Conservation (phyloP, 2,113 vertebrate genomes). For the Rhipidura dahli region DNA sequence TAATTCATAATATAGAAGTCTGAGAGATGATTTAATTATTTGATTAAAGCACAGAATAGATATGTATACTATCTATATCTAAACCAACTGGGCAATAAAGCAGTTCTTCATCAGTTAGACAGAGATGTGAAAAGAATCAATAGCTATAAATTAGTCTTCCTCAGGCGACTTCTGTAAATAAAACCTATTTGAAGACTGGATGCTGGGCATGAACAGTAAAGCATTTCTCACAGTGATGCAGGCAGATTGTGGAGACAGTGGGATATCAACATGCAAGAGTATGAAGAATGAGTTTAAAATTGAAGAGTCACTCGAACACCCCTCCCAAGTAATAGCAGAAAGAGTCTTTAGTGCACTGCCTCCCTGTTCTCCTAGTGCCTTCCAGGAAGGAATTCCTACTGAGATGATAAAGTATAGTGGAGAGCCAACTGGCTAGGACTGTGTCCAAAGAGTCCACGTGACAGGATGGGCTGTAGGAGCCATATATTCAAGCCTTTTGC, state of each 20-base stretch:
- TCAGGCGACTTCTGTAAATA: not conserved
- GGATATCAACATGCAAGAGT: not conserved
- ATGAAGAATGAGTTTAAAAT: not conserved
- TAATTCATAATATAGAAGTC: not conserved
- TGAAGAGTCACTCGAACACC: not conserved
- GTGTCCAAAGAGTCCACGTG: not conserved
- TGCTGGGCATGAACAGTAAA: not conserved
- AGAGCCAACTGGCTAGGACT: not conserved
- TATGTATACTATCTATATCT: not conserved
- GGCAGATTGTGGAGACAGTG: not conserved
- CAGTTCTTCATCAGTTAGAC: not conserved
- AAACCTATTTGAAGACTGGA: not conserved
- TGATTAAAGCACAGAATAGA: conserved; percentile 18
- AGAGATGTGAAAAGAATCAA: not conserved
- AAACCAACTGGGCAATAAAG: not conserved
- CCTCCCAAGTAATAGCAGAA: not conserved
- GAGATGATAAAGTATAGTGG: not conserved
- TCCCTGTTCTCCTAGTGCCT: not conserved
- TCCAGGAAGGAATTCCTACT: not conserved
- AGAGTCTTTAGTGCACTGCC: not conserved
- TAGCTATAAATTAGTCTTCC: conserved; percentile 7
- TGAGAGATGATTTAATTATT: conserved; percentile 18
- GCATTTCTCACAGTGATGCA: not conserved
- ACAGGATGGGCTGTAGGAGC: not conserved
- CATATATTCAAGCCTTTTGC: not conserved